Evolutionary conservation across 2,113 vertebrate species (phyloP).

Genomic region (Hymenochirus boettgeri): DNA sequence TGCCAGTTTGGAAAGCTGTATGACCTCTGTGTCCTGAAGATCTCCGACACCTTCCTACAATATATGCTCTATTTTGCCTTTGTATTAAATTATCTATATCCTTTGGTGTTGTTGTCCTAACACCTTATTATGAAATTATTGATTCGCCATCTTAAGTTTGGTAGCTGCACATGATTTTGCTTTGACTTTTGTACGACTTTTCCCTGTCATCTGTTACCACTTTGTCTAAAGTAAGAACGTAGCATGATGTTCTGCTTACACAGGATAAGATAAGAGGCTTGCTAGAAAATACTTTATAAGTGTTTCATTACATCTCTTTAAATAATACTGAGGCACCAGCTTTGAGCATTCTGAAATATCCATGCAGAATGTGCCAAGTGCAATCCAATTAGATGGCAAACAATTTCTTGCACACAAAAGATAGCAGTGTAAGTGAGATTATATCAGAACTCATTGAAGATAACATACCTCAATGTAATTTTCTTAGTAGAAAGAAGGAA

Average conservation of each 20-base stretch:
- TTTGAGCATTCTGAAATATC: slow-evolving; percentile 16
- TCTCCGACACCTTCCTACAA: no score
- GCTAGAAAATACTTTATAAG: slow-evolving; percentile 20
- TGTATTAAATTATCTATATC: slow-evolving; percentile 7
- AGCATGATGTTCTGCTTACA: slow-evolving; percentile 12
- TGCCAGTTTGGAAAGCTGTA: not conserved
- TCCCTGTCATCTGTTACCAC: slow-evolving; percentile 14
- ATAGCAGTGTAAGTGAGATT: slow-evolving; percentile 29
- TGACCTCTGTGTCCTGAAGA: not conserved
- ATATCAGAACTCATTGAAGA: slow-evolving; percentile 27
- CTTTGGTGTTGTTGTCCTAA: slow-evolving; percentile 23
- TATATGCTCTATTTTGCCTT: not conserved
- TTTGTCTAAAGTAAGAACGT: slow-evolving; percentile 13
- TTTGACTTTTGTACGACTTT: slow-evolving; percentile 37
- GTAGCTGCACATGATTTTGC: slow-evolving; percentile 2
- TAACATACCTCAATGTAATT: slow-evolving; percentile 35
- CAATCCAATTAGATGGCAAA: slow-evolving; percentile 28
- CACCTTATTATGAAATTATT: slow-evolving; percentile 18
- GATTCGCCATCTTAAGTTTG: slow-evolving; percentile 28
- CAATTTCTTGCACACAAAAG: slow-evolving; percentile 27
- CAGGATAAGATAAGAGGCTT: slow-evolving; percentile 17
- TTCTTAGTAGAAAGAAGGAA: slow-evolving; percentile 18
- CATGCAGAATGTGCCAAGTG: slow-evolving; percentile 22
- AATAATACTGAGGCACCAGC: slow-evolving; percentile 17
- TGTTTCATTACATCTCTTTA: slow-evolving; percentile 31